Evolutionary conservation across 1,140 invertebrate species (phyloP).

Genomic region (Bombus sibiricus): DNA sequence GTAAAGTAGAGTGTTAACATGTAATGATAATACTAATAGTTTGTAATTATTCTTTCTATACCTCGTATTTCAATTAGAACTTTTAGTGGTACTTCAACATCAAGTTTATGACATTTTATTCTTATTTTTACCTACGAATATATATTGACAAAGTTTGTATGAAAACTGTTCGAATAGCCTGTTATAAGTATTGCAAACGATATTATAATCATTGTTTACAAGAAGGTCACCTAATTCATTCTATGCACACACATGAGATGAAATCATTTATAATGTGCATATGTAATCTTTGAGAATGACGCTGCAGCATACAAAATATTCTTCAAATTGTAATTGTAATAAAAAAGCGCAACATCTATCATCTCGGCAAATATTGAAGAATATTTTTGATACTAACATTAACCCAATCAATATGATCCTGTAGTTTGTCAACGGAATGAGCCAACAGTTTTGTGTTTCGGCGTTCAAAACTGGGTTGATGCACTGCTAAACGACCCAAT

Average conservation of each 20-base stretch:
- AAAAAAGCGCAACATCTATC: neutral
- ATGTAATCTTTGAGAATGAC: neutral
- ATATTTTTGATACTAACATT: constrained; percentile 82
- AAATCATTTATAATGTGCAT: too few species aligned
- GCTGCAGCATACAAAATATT: neutral
- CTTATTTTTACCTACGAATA: neutral
- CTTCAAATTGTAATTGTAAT: neutral
- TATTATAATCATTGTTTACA: too few species aligned
- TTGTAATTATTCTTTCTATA: too few species aligned
- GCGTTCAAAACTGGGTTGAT: constrained; percentile 89
- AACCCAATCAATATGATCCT: constrained; percentile 91
- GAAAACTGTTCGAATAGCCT: too few species aligned
- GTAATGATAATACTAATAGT: too few species aligned
- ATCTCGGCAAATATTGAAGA: neutral
- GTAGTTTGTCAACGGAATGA: constrained; percentile 92
- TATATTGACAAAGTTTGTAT: neutral
- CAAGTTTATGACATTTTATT: too few species aligned
- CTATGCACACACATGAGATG: too few species aligned
- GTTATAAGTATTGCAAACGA: too few species aligned
- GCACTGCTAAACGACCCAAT: constrained; percentile 89
- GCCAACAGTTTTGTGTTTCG: constrained; percentile 93
- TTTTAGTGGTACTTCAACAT: too few species aligned
- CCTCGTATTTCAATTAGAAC: too few species aligned
- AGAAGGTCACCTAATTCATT: neutral
- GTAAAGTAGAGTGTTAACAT: too few species aligned